Conservation (phyloP, 2,113 vertebrate species). For the Copsychus sechellarum region DNA sequence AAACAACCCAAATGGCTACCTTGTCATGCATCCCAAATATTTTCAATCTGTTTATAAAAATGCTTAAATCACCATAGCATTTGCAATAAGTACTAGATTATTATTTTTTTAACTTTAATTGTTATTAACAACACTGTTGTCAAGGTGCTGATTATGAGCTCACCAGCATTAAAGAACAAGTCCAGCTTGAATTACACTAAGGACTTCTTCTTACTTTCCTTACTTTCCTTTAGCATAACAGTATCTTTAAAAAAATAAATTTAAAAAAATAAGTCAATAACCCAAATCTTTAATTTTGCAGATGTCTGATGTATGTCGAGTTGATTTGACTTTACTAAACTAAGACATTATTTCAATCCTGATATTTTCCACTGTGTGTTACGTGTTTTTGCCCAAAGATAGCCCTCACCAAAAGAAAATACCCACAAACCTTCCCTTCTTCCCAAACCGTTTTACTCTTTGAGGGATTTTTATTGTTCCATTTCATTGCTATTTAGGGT, state of each 20-base stretch:
- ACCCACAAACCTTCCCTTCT: background rate
- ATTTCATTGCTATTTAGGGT: constrained; percentile 65
- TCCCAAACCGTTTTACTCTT: background rate
- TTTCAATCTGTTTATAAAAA: constrained; percentile 50
- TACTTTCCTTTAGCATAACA: constrained; percentile 3
- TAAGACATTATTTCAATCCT: background rate
- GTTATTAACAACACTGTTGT: constrained; percentile 37
- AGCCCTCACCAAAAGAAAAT: background rate
- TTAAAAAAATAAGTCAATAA: background rate
- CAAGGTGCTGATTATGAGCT: constrained; percentile 4
- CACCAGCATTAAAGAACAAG: background rate
- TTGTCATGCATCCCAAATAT: constrained; percentile 13
- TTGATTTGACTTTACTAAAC: constrained; percentile 35
- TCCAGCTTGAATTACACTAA: background rate
- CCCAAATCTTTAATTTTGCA: background rate
- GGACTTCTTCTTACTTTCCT: background rate
- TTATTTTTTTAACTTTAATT: constrained; percentile 66
- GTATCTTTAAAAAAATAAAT: background rate
- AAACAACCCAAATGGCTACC: background rate
- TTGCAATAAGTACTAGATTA: constrained; percentile 63
- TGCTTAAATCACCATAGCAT: constrained; percentile 59
- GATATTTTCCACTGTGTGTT: background rate
- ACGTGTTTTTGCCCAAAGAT: background rate
- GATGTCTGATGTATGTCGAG: background rate
- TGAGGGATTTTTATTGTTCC: constrained; percentile 56